Evolutionary conservation across 2,797 vertebrate species (phyloP).

Genomic region (Gymnothorax javanicus): DNA sequence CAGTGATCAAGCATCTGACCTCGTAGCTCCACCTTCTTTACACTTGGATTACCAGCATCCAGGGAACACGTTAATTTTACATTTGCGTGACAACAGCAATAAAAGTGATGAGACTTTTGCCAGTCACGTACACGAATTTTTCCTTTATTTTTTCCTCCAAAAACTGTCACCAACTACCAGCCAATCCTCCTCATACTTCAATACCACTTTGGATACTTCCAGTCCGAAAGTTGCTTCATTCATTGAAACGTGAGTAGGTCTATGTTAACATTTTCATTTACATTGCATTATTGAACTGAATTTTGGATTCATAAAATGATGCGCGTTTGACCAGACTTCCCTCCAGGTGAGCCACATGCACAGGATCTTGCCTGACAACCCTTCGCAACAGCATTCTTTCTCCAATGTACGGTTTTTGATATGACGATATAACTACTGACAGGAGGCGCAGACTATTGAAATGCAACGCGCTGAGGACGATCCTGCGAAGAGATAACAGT

Average conservation of each 20-base stretch:
- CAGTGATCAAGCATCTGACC: constrained; percentile 71
- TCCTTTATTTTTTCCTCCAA: neutral
- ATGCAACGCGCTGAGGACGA: neutral
- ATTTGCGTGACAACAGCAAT: constrained; percentile 22
- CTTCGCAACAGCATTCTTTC: neutral
- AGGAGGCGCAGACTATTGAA: neutral
- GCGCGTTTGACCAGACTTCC: neutral
- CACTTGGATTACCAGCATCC: constrained; percentile 44
- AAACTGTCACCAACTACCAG: neutral
- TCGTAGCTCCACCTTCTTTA: constrained; percentile 56
- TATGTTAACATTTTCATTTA: neutral
- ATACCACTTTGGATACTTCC: neutral
- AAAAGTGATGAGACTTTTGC: neutral
- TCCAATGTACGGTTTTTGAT: neutral
- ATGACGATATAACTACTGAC: neutral
- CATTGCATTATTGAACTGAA: neutral
- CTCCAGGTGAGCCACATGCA: neutral
- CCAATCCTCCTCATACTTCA: neutral
- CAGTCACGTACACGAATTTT: neutral
- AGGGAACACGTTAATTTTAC: neutral
- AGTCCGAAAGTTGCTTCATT: neutral
- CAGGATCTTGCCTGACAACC: neutral
- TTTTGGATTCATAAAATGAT: neutral
- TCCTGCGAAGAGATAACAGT: neutral
- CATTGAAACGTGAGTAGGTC: neutral